Evolutionary conservation across 2,888 invertebrate genomes (phyloP), one percentile per base, ranked within the genome.

Genomic region (Conomelus anceps): DNA sequence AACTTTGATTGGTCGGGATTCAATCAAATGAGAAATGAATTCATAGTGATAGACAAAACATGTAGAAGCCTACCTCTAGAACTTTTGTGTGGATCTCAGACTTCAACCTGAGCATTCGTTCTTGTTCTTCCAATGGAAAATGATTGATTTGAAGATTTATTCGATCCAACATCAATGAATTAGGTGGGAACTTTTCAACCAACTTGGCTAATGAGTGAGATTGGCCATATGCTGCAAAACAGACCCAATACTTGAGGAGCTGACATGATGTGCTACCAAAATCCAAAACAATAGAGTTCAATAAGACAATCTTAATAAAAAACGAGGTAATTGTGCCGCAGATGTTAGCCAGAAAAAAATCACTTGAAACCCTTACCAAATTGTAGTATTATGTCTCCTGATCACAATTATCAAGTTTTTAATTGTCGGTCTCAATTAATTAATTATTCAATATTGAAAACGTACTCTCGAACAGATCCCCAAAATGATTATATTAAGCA

Each of bases 201-300:
- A 22, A 17, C 29, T 24, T 86, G 22, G 86, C 86, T 86, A 86
- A 86, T 22, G 22, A 22, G 13, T 26, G 26, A 23, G 86, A 22
- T 23, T 86, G 86, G 6, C 86, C 86, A 86, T 26, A 86, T 86
- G 86, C 86, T 86, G 24, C 86, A 88, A 88, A 26, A 23, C 7
- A 23, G 0, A 22, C 85, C 1, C 41, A 63, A 63, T 63, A n/a
- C n/a, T 63, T 63, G n/a, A 63, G 63, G 17, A 34, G 34, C 34
- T 17, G 34, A 34, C 13, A 63, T 63, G n/a, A 63, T 63, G 20
- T 63, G 6, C 13, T n/a, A n/a, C n/a, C n/a, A n/a, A n/a, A n/a
- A n/a, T n/a, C n/a, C n/a, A n/a, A n/a, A n/a, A n/a, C n/a, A n/a
- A n/a, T n/a, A n/a, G n/a, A n/a, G n/a, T n/a, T n/a, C n/a, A n/a